These are phyloP conservation scores for Sialis fuliginosa DNA, from an alignment of 2,888 invertebrate species.

Conservation along the genomic window DNA sequence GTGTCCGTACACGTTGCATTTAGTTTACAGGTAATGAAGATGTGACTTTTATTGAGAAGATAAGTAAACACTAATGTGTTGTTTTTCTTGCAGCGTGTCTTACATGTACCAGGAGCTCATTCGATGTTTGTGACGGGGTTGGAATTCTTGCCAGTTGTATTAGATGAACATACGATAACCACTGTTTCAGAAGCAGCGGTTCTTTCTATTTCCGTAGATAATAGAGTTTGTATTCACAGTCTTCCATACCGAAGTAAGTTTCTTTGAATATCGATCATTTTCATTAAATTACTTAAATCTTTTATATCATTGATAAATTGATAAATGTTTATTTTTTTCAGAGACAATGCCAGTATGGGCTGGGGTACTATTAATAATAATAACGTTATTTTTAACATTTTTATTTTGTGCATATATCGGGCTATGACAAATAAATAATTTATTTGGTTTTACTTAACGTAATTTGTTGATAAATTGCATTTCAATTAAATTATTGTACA, in stretches of 20 bases:
- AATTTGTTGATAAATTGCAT: too few species aligned
- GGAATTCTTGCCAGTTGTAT: slow-evolving; percentile 67
- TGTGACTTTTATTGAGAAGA: background rate
- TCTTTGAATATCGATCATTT: background rate
- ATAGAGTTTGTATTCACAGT: slow-evolving; percentile 77
- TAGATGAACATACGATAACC: slow-evolving; percentile 53
- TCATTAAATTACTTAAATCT: too few species aligned
- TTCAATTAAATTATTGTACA: too few species aligned
- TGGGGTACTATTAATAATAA: slow-evolving; percentile 54
- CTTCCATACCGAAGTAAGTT: slow-evolving; percentile 62
- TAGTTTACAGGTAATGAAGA: slow-evolving; percentile 55
- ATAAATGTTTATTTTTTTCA: slow-evolving; percentile 26
- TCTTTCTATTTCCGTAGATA: slow-evolving; percentile 90
- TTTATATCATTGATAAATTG: background rate
- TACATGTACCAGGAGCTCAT: slow-evolving; percentile 73
- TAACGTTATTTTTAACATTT: slow-evolving; percentile 63
- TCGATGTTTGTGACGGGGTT: slow-evolving; percentile 95
- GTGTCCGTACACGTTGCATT: slow-evolving; percentile 82
- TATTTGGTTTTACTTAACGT: too few species aligned
- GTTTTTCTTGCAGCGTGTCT: slow-evolving; percentile 42
- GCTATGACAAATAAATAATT: slow-evolving; percentile 28
- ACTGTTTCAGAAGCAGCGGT: slow-evolving; percentile 71
- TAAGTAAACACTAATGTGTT: background rate
- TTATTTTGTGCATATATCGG: slow-evolving; percentile 68
- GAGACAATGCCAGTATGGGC: slow-evolving; percentile 69